phyloP scores from a whole-genome alignment of 37 sponge, comb jelly and placozoan species.

The Oscarella lobularis region DNA sequence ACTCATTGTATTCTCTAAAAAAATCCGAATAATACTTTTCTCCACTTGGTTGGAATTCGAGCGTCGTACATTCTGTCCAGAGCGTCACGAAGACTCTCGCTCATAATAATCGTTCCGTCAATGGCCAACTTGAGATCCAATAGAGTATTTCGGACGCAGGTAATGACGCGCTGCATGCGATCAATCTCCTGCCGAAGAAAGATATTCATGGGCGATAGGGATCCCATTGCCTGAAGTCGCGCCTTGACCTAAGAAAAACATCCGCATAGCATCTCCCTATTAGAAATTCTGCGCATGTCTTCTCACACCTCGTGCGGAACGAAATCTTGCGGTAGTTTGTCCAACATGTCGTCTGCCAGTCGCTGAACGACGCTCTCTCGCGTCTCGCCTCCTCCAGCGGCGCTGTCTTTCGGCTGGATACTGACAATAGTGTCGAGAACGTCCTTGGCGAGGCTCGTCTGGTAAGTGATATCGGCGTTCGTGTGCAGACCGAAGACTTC shows the following conservation, averaged over 20 bases:
- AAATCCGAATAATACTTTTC: neutral
- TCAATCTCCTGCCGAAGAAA: slow-evolving; percentile 98
- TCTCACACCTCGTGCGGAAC: slow-evolving; percentile 84
- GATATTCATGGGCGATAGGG: slow-evolving; percentile 93
- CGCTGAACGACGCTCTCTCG: slow-evolving; percentile 80
- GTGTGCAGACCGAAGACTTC: slow-evolving; percentile 97
- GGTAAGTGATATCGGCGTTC: slow-evolving; percentile 97
- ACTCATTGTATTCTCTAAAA: neutral
- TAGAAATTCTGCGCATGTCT: neutral
- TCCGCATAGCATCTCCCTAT: no score
- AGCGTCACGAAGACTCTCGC: slow-evolving; percentile 56
- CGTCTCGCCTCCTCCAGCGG: slow-evolving; percentile 87
- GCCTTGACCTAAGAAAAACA: slow-evolving; percentile 59
- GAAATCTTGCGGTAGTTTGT: slow-evolving; percentile 89
- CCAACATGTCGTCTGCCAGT: slow-evolving; percentile 86
- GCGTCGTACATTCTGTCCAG: slow-evolving; percentile 37
- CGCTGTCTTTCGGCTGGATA: slow-evolving; percentile 99
- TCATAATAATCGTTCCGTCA: slow-evolving; percentile 99
- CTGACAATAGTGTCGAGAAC: slow-evolving; percentile 88
- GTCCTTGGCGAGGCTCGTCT: slow-evolving; percentile 84
- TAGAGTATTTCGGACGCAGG: slow-evolving; percentile 60
- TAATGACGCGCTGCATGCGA: slow-evolving; percentile 95
- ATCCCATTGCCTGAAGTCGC: slow-evolving; percentile 86
- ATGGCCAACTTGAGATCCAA: slow-evolving; percentile 88
- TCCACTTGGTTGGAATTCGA: slow-evolving; percentile 23